Evolutionary conservation across 2,797 vertebrate species (phyloP).

Genomic region (Epinephelus awoara): DNA sequence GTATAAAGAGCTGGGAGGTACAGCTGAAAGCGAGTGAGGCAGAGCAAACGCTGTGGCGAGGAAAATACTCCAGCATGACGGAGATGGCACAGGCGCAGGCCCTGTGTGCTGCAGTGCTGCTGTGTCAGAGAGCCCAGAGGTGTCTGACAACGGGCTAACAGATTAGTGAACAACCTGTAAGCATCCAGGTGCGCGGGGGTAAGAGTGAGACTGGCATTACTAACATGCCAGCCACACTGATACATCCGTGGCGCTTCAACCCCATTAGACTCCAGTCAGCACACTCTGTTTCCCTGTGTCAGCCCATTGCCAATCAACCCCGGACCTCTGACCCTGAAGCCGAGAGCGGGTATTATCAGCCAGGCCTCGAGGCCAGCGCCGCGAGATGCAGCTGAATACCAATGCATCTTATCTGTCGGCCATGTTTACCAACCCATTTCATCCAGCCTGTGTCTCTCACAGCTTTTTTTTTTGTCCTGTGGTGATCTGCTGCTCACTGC

Average conservation of each 20-base stretch:
- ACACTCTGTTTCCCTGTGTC: slow-evolving; percentile 73
- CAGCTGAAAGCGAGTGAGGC: slow-evolving; percentile 63
- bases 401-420: slow-evolving; percentile 72
- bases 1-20: slow-evolving; percentile 56
- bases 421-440: slow-evolving; percentile 63
- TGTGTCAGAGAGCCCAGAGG: slow-evolving; percentile 34
- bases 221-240: slow-evolving; percentile 56
- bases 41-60: slow-evolving; percentile 43
- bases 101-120: slow-evolving; percentile 45
- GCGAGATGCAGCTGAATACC: slow-evolving; percentile 72
- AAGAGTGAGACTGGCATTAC: slow-evolving; percentile 37
- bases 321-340: slow-evolving; percentile 73
- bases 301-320: slow-evolving; percentile 78
- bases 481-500: slow-evolving; percentile 34
- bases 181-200: slow-evolving; percentile 29
- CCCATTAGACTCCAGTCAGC: slow-evolving; percentile 76
- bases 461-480: slow-evolving; percentile 27
- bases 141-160: slow-evolving; percentile 64
- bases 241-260: slow-evolving; percentile 48
- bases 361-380: slow-evolving; percentile 44
- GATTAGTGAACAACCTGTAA: slow-evolving; percentile 70
- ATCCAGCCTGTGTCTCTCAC: slow-evolving; percentile 41
- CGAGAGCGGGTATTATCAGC: slow-evolving; percentile 67
- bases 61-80: slow-evolving; percentile 61
- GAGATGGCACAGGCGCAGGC: slow-evolving; percentile 29